These are phyloP conservation scores for Blastomussa wellsi DNA, from an alignment of 92 coral and sea anemone species.

Conservation along the genomic window DNA sequence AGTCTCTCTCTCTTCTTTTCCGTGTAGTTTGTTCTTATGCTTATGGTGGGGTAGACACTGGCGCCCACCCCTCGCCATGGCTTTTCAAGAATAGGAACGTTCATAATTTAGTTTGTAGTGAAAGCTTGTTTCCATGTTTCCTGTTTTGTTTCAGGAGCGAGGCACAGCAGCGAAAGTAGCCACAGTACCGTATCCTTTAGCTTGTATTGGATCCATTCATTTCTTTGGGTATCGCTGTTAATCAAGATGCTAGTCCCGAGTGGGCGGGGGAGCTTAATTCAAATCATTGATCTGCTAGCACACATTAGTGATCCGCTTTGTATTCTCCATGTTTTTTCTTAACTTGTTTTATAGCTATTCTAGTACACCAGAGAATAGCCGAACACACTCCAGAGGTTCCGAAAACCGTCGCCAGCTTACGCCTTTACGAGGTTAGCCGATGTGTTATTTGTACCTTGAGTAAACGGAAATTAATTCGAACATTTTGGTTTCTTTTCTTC, in stretches of 20 bases:
- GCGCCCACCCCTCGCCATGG: too few species aligned
- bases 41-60: too few species aligned
- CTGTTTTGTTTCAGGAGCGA: slow-evolving; percentile 40
- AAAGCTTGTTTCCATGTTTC: background rate
- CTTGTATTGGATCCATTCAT: background rate
- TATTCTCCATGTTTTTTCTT: slow-evolving; percentile 28
- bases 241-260: background rate
- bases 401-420: slow-evolving; percentile 29
- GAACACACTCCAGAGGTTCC: slow-evolving; percentile 33
- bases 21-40: too few species aligned
- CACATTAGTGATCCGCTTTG: background rate
- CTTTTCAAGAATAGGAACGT: background rate
- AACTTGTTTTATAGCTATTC: slow-evolving; percentile 73
- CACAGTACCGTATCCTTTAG: slow-evolving; percentile 66
- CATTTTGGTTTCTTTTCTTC: background rate
- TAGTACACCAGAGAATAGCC: slow-evolving; percentile 84
- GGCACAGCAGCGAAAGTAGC: slow-evolving; percentile 47
- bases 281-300: background rate
- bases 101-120: background rate
- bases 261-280: background rate
- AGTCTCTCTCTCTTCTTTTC: too few species aligned
- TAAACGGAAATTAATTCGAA: background rate
- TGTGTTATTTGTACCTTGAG: background rate
- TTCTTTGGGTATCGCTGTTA: background rate
- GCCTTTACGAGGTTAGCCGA: slow-evolving; percentile 32